Evolutionary conservation across 2,113 vertebrate genomes (phyloP), one percentile per base, ranked within the genome.

Genomic region (Amia ocellicauda): DNA sequence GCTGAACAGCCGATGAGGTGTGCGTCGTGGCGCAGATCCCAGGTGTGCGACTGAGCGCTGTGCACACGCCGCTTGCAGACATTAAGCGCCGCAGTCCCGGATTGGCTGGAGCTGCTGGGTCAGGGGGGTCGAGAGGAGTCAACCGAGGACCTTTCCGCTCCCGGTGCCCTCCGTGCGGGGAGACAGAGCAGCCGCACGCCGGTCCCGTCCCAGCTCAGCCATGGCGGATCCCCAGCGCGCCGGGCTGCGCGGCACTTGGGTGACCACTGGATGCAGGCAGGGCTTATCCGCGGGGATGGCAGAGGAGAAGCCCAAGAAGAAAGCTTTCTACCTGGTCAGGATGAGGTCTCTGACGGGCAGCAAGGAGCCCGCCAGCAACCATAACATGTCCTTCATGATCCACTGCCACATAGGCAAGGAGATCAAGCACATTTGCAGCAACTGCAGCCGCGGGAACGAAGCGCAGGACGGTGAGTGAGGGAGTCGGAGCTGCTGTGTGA

Each of bases 381-480:
- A 89, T 86, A 93, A 90, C 79, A 93, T 96, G 84, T 96, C 96
- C 74, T 98, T 98, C 62, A 92, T 92, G 76, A 93, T 98, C 79
- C 96, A 95, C 80, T 96, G 94, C 81, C 94, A 96, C 81, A 94
- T 99, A 75, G 93, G 97, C 72, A 98, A 97, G 81, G 97, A 99
- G 86, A 96, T 98, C 69, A 98, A 98, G 80, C 97, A 98, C 86
- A 98, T 99, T 74, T 99, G 97, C 94, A 94, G 97, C 90, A 98
- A 97, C 81, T 98, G 97, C 92, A 95, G 97, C 76, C 94, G 96
- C 45, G 95, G 93, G 69, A 92, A 92, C 78, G 91, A 91, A 78
- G 83, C 93, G 67, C 92, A 88, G 76, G 94, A 96, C 74, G 96
- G 97, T 99, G 91, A 98, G 95, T 92, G 78, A 58, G 67, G 31